Percentiles rank a stretch among this genome's conserved stretches.
Conservation (phyloP, 2,797 vertebrate genomes). For the Vipera latastei region DNA sequence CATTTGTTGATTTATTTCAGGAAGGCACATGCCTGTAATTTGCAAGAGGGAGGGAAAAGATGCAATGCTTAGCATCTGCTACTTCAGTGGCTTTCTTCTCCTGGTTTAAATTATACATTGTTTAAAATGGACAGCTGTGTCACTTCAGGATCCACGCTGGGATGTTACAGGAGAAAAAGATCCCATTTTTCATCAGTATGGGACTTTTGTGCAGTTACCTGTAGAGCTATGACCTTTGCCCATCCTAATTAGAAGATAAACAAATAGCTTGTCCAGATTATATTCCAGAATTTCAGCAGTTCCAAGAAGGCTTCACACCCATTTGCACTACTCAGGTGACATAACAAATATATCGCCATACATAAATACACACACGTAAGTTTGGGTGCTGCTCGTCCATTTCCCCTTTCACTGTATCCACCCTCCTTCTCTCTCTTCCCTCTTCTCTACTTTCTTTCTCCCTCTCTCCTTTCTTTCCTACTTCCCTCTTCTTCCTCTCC, state of each 20-base stretch:
- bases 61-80: neutral
- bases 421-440: too few species aligned
- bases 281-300: too few species aligned
- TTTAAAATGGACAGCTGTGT: neutral
- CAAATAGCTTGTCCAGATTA: neutral
- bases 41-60: neutral
- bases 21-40: neutral
- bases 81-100: neutral
- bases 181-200: neutral
- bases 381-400: too few species aligned
- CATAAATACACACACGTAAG: too few species aligned
- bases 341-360: too few species aligned
- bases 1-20: neutral
- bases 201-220: neutral
- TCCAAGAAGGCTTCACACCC: too few species aligned
- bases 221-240: neutral
- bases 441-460: too few species aligned
- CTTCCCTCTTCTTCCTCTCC: too few species aligned
- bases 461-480: too few species aligned
- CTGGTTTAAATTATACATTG: neutral
- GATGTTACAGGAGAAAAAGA: neutral
- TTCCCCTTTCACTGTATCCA: too few species aligned
- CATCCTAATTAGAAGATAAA: neutral
- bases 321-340: too few species aligned
- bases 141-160: neutral